A percentile compares a stretch with the other conserved stretches of the same genome.
phyloP scores from a whole-genome alignment of 2,888 invertebrate genomes.

The Lasioglossum calceatum region DNA sequence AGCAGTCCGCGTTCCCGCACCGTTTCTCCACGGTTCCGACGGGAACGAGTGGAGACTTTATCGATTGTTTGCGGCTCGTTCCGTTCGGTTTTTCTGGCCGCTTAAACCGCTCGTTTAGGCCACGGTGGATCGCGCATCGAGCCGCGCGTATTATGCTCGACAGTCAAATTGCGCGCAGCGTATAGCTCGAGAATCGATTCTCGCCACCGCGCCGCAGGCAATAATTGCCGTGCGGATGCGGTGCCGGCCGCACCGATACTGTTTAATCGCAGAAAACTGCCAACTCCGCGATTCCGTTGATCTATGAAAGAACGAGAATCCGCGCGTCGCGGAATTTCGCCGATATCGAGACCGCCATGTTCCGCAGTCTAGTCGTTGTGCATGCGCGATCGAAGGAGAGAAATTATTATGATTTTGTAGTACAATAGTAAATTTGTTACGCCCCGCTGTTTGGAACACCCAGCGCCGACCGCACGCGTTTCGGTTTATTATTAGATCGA shows the following conservation, averaged over 20 bases:
- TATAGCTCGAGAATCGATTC: constrained; percentile 22
- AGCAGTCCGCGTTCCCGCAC: background rate
- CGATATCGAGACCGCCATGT: background rate
- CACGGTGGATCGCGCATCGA: constrained; percentile 41
- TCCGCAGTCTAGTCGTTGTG: no score
- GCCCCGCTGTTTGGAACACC: background rate
- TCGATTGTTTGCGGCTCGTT: constrained; percentile 58
- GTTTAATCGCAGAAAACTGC: background rate
- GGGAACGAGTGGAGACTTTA: constrained; percentile 43
- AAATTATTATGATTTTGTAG: background rate
- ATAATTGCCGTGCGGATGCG: constrained; percentile 25
- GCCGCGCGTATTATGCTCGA: constrained; percentile 35
- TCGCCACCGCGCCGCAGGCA: background rate
- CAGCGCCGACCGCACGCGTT: background rate
- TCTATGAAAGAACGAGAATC: constrained; percentile 9
- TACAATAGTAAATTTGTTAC: background rate
- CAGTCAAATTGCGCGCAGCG: constrained; percentile 15
- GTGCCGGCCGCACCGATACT: background rate
- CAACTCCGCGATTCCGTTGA: background rate
- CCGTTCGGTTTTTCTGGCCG: constrained; percentile 25
- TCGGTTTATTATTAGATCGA: background rate
- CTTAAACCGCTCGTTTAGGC: constrained; percentile 37
- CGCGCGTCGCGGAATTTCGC: background rate
- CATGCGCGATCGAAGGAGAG: no score
- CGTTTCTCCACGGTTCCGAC: constrained; percentile 10